phyloP scores from a whole-genome alignment of 2,113 vertebrate species.

The Hydropotes inermis region DNA sequence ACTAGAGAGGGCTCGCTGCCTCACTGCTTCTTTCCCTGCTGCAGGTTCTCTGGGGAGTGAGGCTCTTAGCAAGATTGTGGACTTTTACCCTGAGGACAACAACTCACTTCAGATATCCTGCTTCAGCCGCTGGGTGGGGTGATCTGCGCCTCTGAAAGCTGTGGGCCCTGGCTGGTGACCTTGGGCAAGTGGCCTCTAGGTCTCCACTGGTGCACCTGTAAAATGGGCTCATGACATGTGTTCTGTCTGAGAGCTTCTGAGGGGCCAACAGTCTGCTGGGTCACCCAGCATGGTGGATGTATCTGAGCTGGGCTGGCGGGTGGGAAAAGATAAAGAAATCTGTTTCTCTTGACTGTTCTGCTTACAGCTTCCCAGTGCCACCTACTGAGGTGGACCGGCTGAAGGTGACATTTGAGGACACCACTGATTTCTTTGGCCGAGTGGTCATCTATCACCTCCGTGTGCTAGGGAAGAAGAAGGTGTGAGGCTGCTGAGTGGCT shows the following conservation, averaged over 20 bases:
- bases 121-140: background rate
- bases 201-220: background rate
- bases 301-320: background rate
- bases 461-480: constrained; percentile 86
- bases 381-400: constrained; percentile 85
- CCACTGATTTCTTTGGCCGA: constrained; percentile 95
- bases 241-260: background rate
- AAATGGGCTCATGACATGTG: background rate
- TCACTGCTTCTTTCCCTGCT: background rate
- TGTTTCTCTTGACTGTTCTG: constrained; percentile 79
- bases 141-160: background rate
- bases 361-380: constrained; percentile 90
- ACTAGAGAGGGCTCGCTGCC: accelerated
- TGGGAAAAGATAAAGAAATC: background rate
- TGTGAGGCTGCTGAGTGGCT: constrained; percentile 44
- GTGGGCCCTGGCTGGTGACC: background rate
- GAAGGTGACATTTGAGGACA: constrained; percentile 92
- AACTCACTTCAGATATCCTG: constrained; percentile 96
- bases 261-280: background rate
- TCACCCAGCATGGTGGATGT: background rate
- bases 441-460: constrained; percentile 92
- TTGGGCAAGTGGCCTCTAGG: background rate
- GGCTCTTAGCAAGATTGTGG: constrained; percentile 75
- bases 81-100: constrained; percentile 92
- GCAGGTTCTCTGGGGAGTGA: constrained; percentile 84